Percentiles rank a stretch among this genome's conserved stretches.
Conservation (phyloP, 2,888 invertebrate species). For the Nudaria mundana region DNA sequence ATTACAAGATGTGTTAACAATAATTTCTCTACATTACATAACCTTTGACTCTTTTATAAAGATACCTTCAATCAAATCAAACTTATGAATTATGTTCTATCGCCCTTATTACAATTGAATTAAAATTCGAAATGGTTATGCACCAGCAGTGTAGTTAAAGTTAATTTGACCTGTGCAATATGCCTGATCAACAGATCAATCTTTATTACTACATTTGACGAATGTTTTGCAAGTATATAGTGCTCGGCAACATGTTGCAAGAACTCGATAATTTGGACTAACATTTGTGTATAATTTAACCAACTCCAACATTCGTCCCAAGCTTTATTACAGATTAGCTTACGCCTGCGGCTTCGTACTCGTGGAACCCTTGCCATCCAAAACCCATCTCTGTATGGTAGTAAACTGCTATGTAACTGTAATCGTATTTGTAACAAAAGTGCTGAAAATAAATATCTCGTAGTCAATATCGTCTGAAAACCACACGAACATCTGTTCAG, state of each 20-base stretch:
- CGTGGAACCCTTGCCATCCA: no score
- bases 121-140: neutral
- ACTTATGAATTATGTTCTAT: neutral
- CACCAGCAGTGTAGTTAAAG: neutral
- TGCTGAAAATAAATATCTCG: no score
- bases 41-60: no score
- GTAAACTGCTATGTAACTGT: no score
- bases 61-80: slow-evolving; percentile 2
- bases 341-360: no score
- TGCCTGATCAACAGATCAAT: slow-evolving; percentile 42
- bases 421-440: no score
- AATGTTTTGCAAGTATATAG: slow-evolving; percentile 53
- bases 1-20: slow-evolving; percentile 10
- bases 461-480: no score
- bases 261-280: neutral
- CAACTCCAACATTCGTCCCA: slow-evolving; percentile 16
- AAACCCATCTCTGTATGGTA: no score
- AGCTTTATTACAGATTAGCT: no score
- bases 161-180: slow-evolving; percentile 24
- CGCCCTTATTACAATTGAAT: neutral
- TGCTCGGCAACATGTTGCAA: slow-evolving; percentile 1
- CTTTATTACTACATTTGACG: slow-evolving; percentile 31
- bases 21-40: slow-evolving; percentile 17
- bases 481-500: no score
- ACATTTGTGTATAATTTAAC: slow-evolving; percentile 3